Percentiles rank a stretch among this genome's conserved stretches.
Evolutionary conservation across 2,888 invertebrate species (phyloP).

Genomic region (Deladenus siricidicola): DNA sequence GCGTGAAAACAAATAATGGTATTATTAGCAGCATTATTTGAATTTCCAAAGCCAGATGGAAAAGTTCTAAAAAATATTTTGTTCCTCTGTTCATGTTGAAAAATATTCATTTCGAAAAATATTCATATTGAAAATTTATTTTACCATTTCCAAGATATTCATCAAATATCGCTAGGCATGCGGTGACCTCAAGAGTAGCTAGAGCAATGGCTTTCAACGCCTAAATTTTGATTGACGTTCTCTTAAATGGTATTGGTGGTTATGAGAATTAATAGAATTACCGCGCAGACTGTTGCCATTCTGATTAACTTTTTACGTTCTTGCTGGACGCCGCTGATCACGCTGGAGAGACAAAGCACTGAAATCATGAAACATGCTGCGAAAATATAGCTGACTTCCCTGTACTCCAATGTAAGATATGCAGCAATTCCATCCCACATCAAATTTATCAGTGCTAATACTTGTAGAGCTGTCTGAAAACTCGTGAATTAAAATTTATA

Average conservation of each 20-base stretch:
- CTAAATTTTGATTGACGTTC: too few species aligned
- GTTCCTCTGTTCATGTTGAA: neutral
- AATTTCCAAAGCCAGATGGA: neutral
- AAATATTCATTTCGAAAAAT: too few species aligned
- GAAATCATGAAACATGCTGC: slow-evolving; percentile 6
- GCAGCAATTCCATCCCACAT: slow-evolving; percentile 8
- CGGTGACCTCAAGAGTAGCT: neutral
- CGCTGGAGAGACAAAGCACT: slow-evolving; percentile 12
- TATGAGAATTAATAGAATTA: too few species aligned
- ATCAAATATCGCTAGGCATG: neutral
- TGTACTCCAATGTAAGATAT: neutral
- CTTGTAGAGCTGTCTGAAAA: slow-evolving; percentile 9
- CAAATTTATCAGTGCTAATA: slow-evolving; percentile 7
- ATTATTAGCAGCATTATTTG: slow-evolving; percentile 8
- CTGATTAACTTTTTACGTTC: neutral
- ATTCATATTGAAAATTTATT: too few species aligned
- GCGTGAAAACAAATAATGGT: slow-evolving; percentile 6
- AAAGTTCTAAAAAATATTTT: slow-evolving; percentile 8
- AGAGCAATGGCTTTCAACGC: neutral
- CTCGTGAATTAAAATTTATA: too few species aligned
- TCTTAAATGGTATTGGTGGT: too few species aligned
- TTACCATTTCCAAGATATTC: neutral
- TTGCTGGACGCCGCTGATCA: slow-evolving; percentile 15
- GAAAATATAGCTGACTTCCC: neutral
- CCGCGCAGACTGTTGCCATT: neutral